These are phyloP conservation scores for Synanthedon andrenaeformis DNA, from an alignment of 2,888 invertebrate genomes.

Conservation along the genomic window DNA sequence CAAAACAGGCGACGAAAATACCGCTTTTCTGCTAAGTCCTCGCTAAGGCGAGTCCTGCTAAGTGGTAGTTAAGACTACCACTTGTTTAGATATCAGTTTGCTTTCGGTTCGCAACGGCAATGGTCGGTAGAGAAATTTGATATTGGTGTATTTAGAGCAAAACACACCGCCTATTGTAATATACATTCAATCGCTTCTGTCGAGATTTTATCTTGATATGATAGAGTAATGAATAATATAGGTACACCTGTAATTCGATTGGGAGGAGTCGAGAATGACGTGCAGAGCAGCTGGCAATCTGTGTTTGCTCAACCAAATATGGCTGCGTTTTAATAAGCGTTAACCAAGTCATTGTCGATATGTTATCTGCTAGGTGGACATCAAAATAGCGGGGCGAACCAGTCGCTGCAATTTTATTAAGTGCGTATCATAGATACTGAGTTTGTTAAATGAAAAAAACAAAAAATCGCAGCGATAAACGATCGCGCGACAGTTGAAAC, in stretches of 20 bases:
- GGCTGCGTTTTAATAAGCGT: not conserved
- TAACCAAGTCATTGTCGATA: not conserved
- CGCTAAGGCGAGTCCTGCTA: no score
- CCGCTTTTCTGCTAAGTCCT: no score
- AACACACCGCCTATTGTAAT: conserved; percentile 53
- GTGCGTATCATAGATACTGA: no score
- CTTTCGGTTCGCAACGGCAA: conserved; percentile 12
- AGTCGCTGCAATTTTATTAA: not conserved
- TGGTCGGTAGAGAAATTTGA: conserved; percentile 25
- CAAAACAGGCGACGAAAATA: no score
- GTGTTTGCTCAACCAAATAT: conserved; percentile 19
- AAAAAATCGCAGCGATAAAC: not conserved
- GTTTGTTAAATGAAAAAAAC: not conserved
- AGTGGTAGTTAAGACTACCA: no score
- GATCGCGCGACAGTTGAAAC: no score
- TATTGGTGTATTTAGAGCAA: conserved; percentile 45
- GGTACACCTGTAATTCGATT: conserved; percentile 46
- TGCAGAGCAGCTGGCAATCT: conserved; percentile 41
- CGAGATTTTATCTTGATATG: conserved; percentile 59
- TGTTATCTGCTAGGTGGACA: not conserved
- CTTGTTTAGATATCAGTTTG: conserved; percentile 26
- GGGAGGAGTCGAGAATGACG: conserved; percentile 39
- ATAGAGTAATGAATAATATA: conserved; percentile 59
- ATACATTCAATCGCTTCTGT: conserved; percentile 49
- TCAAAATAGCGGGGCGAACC: not conserved